Evolutionary conservation across 2,113 vertebrate species (phyloP).

Genomic region (Lutjanus erythropterus): DNA sequence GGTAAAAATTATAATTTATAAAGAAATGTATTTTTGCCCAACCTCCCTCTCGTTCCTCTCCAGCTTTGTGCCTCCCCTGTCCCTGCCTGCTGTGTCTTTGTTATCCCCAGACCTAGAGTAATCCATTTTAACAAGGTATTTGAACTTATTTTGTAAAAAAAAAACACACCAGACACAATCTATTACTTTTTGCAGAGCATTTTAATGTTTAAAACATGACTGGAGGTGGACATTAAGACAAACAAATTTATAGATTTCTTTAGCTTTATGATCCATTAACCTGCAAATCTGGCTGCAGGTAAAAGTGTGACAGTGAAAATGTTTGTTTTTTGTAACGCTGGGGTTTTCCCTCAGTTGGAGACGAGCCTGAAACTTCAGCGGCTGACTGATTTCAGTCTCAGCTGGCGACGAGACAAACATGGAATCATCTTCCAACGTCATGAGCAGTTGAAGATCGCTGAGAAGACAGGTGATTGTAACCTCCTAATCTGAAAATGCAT

Average conservation of each 20-base stretch:
- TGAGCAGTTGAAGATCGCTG: fast-evolving
- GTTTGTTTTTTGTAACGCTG: too few relatives aligned
- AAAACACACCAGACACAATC: too few relatives aligned
- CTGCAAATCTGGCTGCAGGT: not conserved
- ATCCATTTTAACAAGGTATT: too few relatives aligned
- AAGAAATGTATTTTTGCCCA: too few relatives aligned
- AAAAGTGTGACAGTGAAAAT: not conserved
- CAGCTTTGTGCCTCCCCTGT: too few relatives aligned
- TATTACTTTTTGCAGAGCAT: too few relatives aligned
- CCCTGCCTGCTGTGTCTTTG: too few relatives aligned
- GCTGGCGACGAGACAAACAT: conserved; percentile 9
- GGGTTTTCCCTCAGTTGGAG: conserved; percentile 28
- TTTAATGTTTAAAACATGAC: too few relatives aligned
- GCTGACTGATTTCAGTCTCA: conserved; percentile 34
- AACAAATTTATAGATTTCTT: not conserved
- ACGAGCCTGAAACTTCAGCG: not conserved
- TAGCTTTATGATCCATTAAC: not conserved
- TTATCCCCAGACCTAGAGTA: too few relatives aligned
- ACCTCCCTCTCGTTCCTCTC: too few relatives aligned
- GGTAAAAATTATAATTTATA: conserved; percentile 6
- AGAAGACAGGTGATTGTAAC: not conserved
- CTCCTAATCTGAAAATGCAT: not conserved
- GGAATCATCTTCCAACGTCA: not conserved
- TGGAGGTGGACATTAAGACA: too few relatives aligned
- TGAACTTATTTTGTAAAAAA: too few relatives aligned